Evolutionary conservation across 2,888 invertebrate genomes (phyloP), one percentile per base, ranked within the genome.

Genomic region (Belgica antarctica): DNA sequence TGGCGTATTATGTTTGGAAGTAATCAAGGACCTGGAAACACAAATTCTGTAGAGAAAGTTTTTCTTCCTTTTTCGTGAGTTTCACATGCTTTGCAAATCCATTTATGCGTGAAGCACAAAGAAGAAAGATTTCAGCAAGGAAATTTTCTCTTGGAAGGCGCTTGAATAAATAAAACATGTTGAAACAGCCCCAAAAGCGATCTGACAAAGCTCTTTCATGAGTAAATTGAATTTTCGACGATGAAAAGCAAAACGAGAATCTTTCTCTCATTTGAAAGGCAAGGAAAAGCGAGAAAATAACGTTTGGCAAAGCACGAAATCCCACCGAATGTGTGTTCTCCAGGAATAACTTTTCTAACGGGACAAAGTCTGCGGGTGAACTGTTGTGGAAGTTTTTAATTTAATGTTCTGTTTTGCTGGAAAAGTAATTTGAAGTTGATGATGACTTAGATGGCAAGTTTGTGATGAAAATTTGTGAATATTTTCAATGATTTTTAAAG

Each of bases 21-120:
- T n/a, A n/a, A n/a, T n/a, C n/a, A n/a, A n/a, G n/a, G n/a, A n/a
- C n/a, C n/a, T n/a, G n/a, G n/a, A n/a, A n/a, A n/a, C n/a, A n/a
- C n/a, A n/a, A n/a, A n/a, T n/a, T n/a, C n/a, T n/a, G n/a, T n/a
- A n/a, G n/a, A n/a, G n/a, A n/a, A n/a, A n/a, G n/a, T n/a, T n/a
- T n/a, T n/a, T n/a, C n/a, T n/a, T n/a, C n/a, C n/a, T n/a, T n/a
- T n/a, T n/a, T n/a, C n/a, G n/a, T n/a, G n/a, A n/a, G 34, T 31
- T 5, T 31, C 12, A 12, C 12, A 31, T 31, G 7, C 34, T 94
- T 87, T 92, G 89, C 69, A 96, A 80, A n/a, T 83, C 83, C 12
- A 96, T 82, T 73, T 96, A 85, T 0, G 85, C 86, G n/a, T 95
- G 79, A 75, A 96, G 88, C 52, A 52, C 2, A 19, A n/a, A n/a